A percentile compares a stretch with the other conserved stretches of the same genome.
phyloP scores from a whole-genome alignment of 2,113 vertebrate genomes.

The human (Homo sapiens) region GRCh38 chr2:29579501-29580000 shows the following conservation, averaged over 20 bases:
- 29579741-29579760: constrained; percentile 25
- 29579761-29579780: constrained; percentile 3
- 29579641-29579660: not conserved
- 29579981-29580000: constrained; percentile 51
- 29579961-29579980: constrained; percentile 48
- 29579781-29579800: not conserved
- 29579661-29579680: not conserved
- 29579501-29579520: not conserved
- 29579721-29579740: not conserved
- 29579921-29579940: constrained; percentile 75
- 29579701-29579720: not conserved
- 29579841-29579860: constrained; percentile 59
- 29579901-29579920: constrained; percentile 52
- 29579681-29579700: not conserved
- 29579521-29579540: not conserved
- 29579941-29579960: constrained; percentile 64
- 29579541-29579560: not conserved
- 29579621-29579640: not conserved
- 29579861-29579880: constrained; percentile 29
- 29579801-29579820: constrained; percentile 48
- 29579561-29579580: not conserved
- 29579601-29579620: not conserved
- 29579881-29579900: constrained; percentile 69
- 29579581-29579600: not conserved
- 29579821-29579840: constrained; percentile 63